These are phyloP conservation scores for Hippopotamyrus pictus DNA, from an alignment of 2,797 vertebrate genomes.

Conservation along the genomic window DNA sequence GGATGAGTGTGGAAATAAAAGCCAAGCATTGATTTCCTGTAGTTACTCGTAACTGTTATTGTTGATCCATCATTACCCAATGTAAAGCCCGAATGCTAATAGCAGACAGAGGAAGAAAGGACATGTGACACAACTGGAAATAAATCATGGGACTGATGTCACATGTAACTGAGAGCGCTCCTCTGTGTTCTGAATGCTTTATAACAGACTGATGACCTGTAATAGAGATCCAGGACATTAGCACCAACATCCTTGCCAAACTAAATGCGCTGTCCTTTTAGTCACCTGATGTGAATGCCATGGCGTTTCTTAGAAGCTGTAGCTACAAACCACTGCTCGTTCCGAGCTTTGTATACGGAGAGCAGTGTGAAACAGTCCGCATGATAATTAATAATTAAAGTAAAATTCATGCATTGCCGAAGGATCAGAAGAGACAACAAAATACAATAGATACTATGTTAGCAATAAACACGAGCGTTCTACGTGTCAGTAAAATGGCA, in stretches of 20 bases:
- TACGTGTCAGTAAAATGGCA: neutral
- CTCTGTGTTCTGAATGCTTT: conserved; percentile 78
- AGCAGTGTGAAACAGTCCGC: neutral
- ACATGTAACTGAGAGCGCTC: conserved; percentile 79
- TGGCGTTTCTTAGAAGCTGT: neutral
- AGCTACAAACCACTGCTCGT: neutral
- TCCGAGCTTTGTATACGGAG: neutral
- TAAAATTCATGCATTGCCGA: neutral
- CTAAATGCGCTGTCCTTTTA: neutral
- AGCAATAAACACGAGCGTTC: neutral
- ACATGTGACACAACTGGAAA: conserved; percentile 57
- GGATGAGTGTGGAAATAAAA: conserved; percentile 77
- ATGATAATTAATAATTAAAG: neutral
- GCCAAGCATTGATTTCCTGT: conserved; percentile 96
- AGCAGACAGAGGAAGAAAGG: conserved; percentile 79
- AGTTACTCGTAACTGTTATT: conserved; percentile 98
- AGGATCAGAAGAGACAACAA: neutral
- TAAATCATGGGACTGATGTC: conserved; percentile 89
- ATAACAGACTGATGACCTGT: conserved; percentile 78
- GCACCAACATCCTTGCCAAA: conserved; percentile 31
- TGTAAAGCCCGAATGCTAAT: conserved; percentile 91
- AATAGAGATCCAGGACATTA: conserved; percentile 56
- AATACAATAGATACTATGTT: neutral
- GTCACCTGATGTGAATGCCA: neutral
- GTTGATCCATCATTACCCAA: conserved; percentile 98